These are phyloP conservation scores for Cheilosia variabilis DNA, from an alignment of 2,888 invertebrate genomes.

Conservation along the genomic window DNA sequence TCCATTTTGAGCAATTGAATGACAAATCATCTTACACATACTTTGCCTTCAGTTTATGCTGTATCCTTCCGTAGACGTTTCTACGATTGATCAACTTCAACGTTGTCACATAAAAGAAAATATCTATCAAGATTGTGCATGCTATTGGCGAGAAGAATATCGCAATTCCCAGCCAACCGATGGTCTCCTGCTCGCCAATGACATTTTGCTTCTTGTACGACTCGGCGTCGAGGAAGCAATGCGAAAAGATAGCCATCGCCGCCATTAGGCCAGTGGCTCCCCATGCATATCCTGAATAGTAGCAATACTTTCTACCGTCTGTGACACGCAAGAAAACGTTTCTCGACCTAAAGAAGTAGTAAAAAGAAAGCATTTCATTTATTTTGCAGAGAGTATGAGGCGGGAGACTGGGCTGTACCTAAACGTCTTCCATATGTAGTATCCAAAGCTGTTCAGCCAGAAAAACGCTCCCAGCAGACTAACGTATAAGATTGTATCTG, in stretches of 20 bases:
- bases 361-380: background rate
- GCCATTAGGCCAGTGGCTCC: conserved; percentile 89
- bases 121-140: conserved; percentile 90
- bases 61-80: conserved; percentile 93
- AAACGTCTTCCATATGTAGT: conserved; percentile 95
- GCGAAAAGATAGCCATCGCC: conserved; percentile 90
- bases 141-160: conserved; percentile 93
- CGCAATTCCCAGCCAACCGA: conserved; percentile 92
- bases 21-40: conserved; percentile 80
- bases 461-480: conserved; percentile 92
- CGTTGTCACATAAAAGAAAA: conserved; percentile 92
- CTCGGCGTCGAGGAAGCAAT: conserved; percentile 89
- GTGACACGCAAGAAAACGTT: conserved; percentile 93
- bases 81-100: conserved; percentile 91
- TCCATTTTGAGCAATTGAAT: background rate
- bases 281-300: conserved; percentile 93
- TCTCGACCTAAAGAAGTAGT: conserved; percentile 86
- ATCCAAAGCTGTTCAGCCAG: conserved; percentile 93
- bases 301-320: conserved; percentile 93
- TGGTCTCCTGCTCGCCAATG: conserved; percentile 88
- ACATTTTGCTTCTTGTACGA: conserved; percentile 84
- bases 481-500: conserved; percentile 91
- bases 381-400: background rate
- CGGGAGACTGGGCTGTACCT: conserved; percentile 84
- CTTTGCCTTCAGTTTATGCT: conserved; percentile 94